Evolutionary conservation across 2,888 invertebrate species (phyloP).

Genomic region (Leptinotarsa haldemani): DNA sequence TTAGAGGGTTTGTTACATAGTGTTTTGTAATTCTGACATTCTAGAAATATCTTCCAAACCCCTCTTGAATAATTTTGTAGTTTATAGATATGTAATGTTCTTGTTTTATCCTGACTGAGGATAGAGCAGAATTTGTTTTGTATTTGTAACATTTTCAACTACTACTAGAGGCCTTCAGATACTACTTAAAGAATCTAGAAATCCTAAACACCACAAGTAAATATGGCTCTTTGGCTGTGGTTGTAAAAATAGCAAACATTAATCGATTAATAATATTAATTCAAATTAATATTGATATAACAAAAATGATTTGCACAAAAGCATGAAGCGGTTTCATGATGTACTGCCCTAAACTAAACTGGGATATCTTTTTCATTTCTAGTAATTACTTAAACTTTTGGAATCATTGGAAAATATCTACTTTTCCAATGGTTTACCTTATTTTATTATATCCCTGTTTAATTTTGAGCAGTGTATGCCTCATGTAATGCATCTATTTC

Average conservation of each 20-base stretch:
- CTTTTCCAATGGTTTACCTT: slow-evolving; percentile 4
- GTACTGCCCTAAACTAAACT: slow-evolving; percentile 45
- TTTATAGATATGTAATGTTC: too few species aligned
- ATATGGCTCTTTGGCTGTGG: slow-evolving; percentile 45
- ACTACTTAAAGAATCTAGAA: too few species aligned
- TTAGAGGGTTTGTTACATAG: too few species aligned
- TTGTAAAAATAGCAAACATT: slow-evolving; percentile 50
- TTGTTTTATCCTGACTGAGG: too few species aligned
- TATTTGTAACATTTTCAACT: too few species aligned
- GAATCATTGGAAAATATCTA: slow-evolving; percentile 23
- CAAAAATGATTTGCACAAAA: slow-evolving; percentile 58
- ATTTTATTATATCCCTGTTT: slow-evolving; percentile 34
- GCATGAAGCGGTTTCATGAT: slow-evolving; percentile 65
- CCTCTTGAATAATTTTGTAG: too few species aligned
- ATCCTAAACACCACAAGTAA: too few species aligned
- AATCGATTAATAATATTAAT: slow-evolving; percentile 54
- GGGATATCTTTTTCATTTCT: slow-evolving; percentile 30
- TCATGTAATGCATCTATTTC: slow-evolving; percentile 71
- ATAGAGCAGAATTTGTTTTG: too few species aligned
- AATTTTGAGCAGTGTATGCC: slow-evolving; percentile 56
- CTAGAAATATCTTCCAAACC: too few species aligned
- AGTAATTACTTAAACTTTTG: neutral
- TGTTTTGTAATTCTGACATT: too few species aligned
- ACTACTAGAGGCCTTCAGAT: too few species aligned
- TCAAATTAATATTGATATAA: slow-evolving; percentile 52